These are phyloP conservation scores for Diloba caeruleocephala DNA, from an alignment of 2,888 invertebrate species.

Conservation along the genomic window DNA sequence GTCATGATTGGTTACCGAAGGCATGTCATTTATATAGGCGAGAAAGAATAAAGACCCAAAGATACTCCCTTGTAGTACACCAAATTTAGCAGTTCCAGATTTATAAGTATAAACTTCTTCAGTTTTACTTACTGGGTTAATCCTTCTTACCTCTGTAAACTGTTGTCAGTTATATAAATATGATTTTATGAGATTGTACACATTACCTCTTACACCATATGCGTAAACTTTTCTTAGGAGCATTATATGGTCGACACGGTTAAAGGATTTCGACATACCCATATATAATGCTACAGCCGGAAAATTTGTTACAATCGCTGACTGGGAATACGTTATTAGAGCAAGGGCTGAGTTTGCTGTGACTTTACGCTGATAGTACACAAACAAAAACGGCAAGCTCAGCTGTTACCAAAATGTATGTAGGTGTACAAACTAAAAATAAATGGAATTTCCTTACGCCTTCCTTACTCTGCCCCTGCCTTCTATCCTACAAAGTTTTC, in stretches of 20 bases:
- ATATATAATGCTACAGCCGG: slow-evolving; percentile 1
- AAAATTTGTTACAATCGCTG: no score
- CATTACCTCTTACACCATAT: slow-evolving; percentile 13
- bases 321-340: no score
- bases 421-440: no score
- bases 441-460: no score
- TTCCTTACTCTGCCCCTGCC: no score
- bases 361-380: no score
- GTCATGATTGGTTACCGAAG: slow-evolving; percentile 8
- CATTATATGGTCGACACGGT: slow-evolving; percentile 5
- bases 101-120: slow-evolving; percentile 1
- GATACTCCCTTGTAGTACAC: slow-evolving; percentile 21
- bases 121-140: not conserved
- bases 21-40: slow-evolving; percentile 24
- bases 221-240: slow-evolving; percentile 3
- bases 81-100: not conserved
- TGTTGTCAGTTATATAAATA: slow-evolving; percentile 8
- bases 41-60: slow-evolving; percentile 21
- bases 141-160: not conserved
- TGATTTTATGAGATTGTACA: slow-evolving; percentile 2
- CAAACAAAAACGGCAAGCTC: no score
- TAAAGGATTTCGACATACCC: not conserved
- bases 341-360: no score
- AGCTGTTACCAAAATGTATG: no score
- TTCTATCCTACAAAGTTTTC: no score